Conservation (phyloP, 2,113 vertebrate species). For the Morone saxatilis region DNA sequence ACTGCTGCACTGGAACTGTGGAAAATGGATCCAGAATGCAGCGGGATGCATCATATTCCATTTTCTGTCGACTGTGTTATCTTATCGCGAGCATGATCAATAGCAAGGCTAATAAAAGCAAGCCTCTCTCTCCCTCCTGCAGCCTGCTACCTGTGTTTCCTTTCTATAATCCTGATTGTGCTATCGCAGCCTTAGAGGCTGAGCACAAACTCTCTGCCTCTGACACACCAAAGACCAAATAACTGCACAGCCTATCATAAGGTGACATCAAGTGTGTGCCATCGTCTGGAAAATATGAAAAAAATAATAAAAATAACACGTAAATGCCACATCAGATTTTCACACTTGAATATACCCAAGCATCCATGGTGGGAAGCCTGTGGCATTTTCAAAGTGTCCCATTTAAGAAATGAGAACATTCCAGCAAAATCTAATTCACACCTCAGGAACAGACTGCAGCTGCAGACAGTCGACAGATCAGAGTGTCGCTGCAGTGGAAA, state of each 20-base stretch:
- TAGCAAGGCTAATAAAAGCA: constrained; percentile 59
- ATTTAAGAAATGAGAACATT: constrained; percentile 37
- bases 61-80: constrained; percentile 47
- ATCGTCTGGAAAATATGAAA: constrained; percentile 19
- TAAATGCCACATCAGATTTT: constrained; percentile 36
- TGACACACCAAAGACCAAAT: constrained; percentile 12
- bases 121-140: constrained; percentile 9
- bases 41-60: constrained; percentile 43
- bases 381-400: constrained; percentile 27
- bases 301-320: constrained; percentile 2
- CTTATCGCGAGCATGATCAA: constrained; percentile 60
- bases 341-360: not conserved
- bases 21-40: constrained; percentile 34
- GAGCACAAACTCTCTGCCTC: not conserved
- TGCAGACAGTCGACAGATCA: constrained; percentile 11
- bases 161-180: constrained; percentile 41
- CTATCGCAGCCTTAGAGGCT: constrained; percentile 6
- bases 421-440: constrained; percentile 46
- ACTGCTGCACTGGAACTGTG: constrained; percentile 14
- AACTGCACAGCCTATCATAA: constrained; percentile 9
- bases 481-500: not conserved
- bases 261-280: not conserved
- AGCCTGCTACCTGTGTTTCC: constrained; percentile 9
- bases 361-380: not conserved
- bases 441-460: constrained; percentile 42